These are phyloP conservation scores for Drymonia ruficornis DNA, from an alignment of 2,888 invertebrate species.

Conservation along the genomic window DNA sequence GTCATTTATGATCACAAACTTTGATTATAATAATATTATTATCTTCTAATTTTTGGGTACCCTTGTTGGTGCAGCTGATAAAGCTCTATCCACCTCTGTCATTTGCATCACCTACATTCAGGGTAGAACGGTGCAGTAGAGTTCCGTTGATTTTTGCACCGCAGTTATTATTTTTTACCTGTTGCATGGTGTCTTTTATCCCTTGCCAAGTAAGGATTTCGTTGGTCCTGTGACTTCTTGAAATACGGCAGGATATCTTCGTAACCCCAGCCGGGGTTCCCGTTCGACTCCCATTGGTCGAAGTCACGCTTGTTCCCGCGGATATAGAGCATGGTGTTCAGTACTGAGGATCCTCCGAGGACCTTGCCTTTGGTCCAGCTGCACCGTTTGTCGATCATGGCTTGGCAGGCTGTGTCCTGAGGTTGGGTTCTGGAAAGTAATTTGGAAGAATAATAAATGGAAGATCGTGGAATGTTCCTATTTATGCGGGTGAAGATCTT, in stretches of 20 bases:
- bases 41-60: too few species aligned
- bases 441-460: neutral
- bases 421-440: conserved; percentile 88
- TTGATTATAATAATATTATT: too few species aligned
- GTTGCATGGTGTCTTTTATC: conserved; percentile 89
- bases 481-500: too few species aligned
- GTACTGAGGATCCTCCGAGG: conserved; percentile 93
- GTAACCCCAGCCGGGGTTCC: conserved; percentile 95
- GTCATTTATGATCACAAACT: too few species aligned
- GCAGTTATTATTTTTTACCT: conserved; percentile 75
- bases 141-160: too few species aligned
- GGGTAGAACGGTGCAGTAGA: too few species aligned
- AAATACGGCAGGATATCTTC: conserved; percentile 93
- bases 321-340: conserved; percentile 96
- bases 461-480: too few species aligned
- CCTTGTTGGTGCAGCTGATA: too few species aligned
- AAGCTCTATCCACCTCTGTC: too few species aligned
- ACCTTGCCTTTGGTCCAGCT: conserved; percentile 96
- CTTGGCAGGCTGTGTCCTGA: conserved; percentile 92
- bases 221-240: conserved; percentile 94
- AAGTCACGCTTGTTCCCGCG: conserved; percentile 94
- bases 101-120: too few species aligned
- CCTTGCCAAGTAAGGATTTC: conserved; percentile 93
- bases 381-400: conserved; percentile 93
- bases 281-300: conserved; percentile 93